Evolutionary conservation across 2,888 invertebrate species (phyloP).

Genomic region (Saturnia japonica): DNA sequence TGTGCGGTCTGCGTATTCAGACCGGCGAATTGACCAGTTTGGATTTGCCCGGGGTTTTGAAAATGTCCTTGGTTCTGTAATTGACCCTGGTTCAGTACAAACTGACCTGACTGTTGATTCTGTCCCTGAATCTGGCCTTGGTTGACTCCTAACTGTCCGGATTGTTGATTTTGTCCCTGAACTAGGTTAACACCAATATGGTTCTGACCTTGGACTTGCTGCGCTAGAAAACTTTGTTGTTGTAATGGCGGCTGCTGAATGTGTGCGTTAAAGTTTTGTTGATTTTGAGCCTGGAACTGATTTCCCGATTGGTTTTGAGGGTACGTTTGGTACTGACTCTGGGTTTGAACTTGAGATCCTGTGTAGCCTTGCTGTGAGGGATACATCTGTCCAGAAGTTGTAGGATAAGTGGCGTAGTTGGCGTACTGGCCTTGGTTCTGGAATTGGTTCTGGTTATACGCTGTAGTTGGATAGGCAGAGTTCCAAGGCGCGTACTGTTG

Average conservation of each 20-base stretch:
- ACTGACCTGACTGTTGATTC: constrained; percentile 16
- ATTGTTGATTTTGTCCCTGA: constrained; percentile 28
- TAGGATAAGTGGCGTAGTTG: constrained; percentile 37
- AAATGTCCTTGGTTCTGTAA: constrained; percentile 4
- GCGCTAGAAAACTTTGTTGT: constrained; percentile 24
- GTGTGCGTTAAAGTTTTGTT: constrained; percentile 19
- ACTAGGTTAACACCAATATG: constrained; percentile 20
- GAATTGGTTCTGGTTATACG: constrained; percentile 38
- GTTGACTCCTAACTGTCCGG: constrained; percentile 24
- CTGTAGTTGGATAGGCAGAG: constrained; percentile 32
- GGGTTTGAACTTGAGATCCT: constrained; percentile 35
- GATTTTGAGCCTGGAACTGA: constrained; percentile 27
- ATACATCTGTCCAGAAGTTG: constrained; percentile 25
- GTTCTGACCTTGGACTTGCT: constrained; percentile 34
- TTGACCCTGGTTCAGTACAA: not conserved
- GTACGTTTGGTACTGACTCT: constrained; percentile 38
- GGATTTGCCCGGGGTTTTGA: constrained; percentile 6
- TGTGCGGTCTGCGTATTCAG: constrained; percentile 16
- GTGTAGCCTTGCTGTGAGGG: constrained; percentile 33
- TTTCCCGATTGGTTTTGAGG: constrained; percentile 31
- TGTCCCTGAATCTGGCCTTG: constrained; percentile 15
- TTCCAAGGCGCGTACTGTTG: constrained; percentile 46
- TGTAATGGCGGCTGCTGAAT: constrained; percentile 32
- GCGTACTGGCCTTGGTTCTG: constrained; percentile 44
- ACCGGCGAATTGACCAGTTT: constrained; percentile 15